phyloP scores from a whole-genome alignment of 2,113 vertebrate genomes.

The Mobula birostris region DNA sequence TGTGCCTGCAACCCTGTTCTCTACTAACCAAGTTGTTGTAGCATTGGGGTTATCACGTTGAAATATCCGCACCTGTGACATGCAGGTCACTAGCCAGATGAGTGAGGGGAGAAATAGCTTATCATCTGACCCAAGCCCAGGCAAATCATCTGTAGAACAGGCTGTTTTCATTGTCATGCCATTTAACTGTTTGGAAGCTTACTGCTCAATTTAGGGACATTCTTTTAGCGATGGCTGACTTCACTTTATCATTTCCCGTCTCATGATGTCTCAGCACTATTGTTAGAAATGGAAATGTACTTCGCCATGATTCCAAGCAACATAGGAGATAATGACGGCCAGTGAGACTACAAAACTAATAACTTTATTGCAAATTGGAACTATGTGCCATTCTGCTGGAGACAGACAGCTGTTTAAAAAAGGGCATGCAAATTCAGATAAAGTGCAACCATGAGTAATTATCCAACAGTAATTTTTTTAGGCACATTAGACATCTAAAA shows the following conservation, averaged over 20 bases:
- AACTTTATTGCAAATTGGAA: slow-evolving; percentile 5
- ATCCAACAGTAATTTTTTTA: neutral
- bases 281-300: neutral
- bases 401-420: slow-evolving; percentile 19
- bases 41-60: neutral
- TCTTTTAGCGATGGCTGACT: neutral
- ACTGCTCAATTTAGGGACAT: neutral
- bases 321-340: slow-evolving; percentile 1
- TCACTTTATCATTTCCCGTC: neutral
- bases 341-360: slow-evolving; percentile 10
- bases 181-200: neutral
- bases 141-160: neutral
- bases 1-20: neutral
- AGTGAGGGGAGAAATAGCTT: neutral
- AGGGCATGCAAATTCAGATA: neutral
- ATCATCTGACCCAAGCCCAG: neutral
- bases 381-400: neutral
- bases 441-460: neutral
- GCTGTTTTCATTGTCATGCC: neutral
- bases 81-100: neutral
- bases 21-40: neutral
- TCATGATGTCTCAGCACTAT: neutral
- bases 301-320: neutral
- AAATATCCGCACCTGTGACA: neutral
- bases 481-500: neutral